phyloP scores from a whole-genome alignment of 1,140 invertebrate genomes.

The Bombus terrestris region DNA sequence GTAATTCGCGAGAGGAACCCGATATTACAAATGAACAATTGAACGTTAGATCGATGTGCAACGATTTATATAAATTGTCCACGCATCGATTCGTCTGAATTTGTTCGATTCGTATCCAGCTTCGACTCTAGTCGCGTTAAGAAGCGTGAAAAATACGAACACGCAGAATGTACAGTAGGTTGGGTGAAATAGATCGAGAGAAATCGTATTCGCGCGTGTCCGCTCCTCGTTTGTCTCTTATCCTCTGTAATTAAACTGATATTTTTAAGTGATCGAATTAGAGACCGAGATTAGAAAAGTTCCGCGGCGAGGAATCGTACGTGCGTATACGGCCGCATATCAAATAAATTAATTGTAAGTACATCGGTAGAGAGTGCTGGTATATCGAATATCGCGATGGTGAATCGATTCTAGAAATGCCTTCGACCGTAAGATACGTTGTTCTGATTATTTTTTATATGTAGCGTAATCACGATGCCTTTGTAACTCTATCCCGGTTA shows the following conservation, averaged over 20 bases:
- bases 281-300: neutral
- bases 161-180: neutral
- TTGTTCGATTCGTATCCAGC: neutral
- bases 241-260: constrained; percentile 34
- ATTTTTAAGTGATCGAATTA: constrained; percentile 35
- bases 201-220: neutral
- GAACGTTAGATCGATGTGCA: neutral
- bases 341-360: constrained; percentile 5
- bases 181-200: neutral
- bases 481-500: constrained; percentile 12
- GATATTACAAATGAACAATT: neutral
- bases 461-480: constrained; percentile 45
- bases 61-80: neutral
- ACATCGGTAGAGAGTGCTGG: constrained; percentile 3
- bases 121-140: neutral
- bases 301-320: neutral
- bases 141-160: no score
- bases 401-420: constrained; percentile 38
- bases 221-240: constrained; percentile 24
- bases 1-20: neutral
- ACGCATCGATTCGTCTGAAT: neutral
- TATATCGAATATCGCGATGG: constrained; percentile 3
- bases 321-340: neutral
- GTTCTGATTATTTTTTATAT: constrained; percentile 55
- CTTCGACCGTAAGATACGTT: constrained; percentile 45